Conservation (phyloP, 1,140 invertebrate species). For the Zaprionus nigranus region DNA sequence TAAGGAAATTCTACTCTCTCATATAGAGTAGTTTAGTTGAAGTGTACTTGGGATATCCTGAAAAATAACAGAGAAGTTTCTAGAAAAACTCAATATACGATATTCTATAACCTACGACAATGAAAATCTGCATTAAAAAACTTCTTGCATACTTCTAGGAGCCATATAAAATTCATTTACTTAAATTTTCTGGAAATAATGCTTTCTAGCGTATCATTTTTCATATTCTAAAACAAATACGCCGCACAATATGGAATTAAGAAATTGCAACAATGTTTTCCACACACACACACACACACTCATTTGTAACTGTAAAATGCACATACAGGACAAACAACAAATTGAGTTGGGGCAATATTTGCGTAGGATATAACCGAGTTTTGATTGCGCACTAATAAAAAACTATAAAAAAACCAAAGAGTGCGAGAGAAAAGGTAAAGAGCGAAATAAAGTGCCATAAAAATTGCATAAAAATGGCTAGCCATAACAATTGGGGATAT, state of each 20-base stretch:
- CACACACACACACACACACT: background rate
- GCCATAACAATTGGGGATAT: conserved; percentile 1
- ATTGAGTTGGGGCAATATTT: background rate
- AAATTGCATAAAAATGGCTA: conserved; percentile 1
- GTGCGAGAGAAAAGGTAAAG: conserved; percentile 2
- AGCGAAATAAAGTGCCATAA: background rate
- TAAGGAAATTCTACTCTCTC: too few species aligned
- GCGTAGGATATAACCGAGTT: background rate
- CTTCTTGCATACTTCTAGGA: background rate
- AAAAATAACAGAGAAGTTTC: too few species aligned
- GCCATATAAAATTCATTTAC: too few species aligned
- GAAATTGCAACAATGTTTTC: conserved; percentile 1
- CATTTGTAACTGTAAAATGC: background rate
- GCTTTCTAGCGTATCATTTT: background rate
- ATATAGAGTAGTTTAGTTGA: background rate
- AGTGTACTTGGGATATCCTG: too few species aligned
- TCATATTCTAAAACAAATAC: background rate
- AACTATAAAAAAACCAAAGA: conserved; percentile 4
- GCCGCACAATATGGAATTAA: background rate
- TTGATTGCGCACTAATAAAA: conserved; percentile 1
- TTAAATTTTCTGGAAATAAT: too few species aligned
- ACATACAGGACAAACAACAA: background rate
- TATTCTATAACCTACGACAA: too few species aligned
- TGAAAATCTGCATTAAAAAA: background rate
- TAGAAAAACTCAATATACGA: too few species aligned